These are phyloP conservation scores for Lamprotornis superbus DNA, from an alignment of 2,113 vertebrate genomes.

Conservation along the genomic window DNA sequence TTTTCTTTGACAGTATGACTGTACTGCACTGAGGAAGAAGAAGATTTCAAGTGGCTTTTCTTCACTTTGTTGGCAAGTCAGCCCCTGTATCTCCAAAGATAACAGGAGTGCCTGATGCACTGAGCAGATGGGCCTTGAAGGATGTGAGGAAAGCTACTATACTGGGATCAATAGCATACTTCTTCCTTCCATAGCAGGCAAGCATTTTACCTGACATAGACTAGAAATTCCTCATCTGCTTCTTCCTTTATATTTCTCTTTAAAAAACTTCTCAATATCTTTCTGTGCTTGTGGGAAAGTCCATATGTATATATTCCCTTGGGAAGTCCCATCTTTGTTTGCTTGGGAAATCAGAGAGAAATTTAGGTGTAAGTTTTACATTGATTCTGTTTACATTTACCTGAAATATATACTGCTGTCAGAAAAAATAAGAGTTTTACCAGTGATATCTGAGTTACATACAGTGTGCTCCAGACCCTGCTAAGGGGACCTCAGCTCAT, in stretches of 20 bases:
- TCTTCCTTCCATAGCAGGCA: background rate
- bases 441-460: background rate
- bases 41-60: slow-evolving; percentile 58
- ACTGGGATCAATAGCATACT: slow-evolving; percentile 26
- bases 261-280: background rate
- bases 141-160: slow-evolving; percentile 39
- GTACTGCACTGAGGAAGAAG: background rate
- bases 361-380: background rate
- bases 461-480: background rate
- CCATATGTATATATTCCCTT: background rate
- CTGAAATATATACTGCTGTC: background rate
- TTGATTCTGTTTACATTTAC: background rate
- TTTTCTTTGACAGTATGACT: slow-evolving; percentile 21
- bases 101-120: slow-evolving; percentile 17
- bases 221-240: background rate
- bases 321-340: background rate
- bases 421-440: background rate
- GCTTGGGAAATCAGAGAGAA: background rate
- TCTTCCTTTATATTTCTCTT: background rate
- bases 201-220: background rate
- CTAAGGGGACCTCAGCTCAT: background rate
- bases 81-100: slow-evolving; percentile 25
- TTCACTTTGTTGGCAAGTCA: slow-evolving; percentile 46
- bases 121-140: slow-evolving; percentile 45
- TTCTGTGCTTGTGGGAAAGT: background rate